These are phyloP conservation scores for Nothoprocta perdicaria DNA, from an alignment of 2,113 vertebrate species.

Conservation along the genomic window DNA sequence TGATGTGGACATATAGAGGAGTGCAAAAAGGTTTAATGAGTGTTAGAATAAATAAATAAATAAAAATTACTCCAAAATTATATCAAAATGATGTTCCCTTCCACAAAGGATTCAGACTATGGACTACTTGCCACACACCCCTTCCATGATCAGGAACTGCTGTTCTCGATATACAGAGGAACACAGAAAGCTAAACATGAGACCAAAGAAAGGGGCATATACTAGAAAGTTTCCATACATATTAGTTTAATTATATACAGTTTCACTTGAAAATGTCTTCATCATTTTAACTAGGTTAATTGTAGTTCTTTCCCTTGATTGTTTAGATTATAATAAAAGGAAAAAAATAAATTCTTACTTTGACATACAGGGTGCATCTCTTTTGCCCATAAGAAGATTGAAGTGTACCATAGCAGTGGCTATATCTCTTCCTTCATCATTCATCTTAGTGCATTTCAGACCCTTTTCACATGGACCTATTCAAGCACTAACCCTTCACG, in stretches of 20 bases:
- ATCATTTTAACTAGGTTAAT: background rate
- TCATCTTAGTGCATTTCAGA: background rate
- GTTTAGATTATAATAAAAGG: background rate
- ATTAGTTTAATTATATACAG: background rate
- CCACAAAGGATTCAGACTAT: background rate
- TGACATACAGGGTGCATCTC: background rate
- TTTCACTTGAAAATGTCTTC: background rate
- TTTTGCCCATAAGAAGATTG: background rate
- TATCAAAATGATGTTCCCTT: background rate
- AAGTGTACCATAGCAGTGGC: background rate
- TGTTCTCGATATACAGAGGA: background rate
- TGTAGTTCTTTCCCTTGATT: background rate
- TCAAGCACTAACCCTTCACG: background rate
- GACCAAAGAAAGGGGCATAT: background rate
- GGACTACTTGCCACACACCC: too few species aligned
- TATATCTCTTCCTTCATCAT: background rate
- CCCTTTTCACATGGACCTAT: background rate
- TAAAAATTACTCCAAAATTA: background rate
- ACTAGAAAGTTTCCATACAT: background rate
- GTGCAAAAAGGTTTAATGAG: background rate
- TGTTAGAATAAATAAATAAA: too few species aligned
- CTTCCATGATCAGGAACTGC: too few species aligned
- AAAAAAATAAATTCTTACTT: background rate
- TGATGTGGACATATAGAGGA: background rate
- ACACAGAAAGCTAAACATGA: background rate